Conservation (phyloP, 2,797 vertebrate genomes). For the Thripadectes ignobilis region DNA sequence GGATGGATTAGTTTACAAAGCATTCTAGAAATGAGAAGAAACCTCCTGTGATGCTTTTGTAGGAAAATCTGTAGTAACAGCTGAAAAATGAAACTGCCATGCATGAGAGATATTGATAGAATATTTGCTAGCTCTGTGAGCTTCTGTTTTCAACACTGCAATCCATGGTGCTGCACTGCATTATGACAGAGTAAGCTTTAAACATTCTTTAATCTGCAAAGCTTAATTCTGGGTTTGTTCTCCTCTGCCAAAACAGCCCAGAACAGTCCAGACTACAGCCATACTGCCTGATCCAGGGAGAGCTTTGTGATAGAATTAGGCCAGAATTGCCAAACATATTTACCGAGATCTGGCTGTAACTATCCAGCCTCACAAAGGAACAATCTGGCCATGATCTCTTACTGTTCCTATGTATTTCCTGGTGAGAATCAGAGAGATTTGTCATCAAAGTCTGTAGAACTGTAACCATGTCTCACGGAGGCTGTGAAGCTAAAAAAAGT, state of each 20-base stretch:
- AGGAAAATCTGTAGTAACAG: not conserved
- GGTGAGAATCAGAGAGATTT: not conserved
- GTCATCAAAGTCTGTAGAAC: not conserved
- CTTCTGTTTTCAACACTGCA: not conserved
- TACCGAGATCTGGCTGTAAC: not conserved
- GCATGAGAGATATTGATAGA: not conserved
- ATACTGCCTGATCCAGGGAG: not conserved
- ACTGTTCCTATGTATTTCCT: not conserved
- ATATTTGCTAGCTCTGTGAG: not conserved
- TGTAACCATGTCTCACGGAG: not conserved
- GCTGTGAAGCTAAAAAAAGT: not conserved
- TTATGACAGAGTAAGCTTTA: not conserved
- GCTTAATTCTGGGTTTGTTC: not conserved
- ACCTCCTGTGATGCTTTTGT: not conserved
- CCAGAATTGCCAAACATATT: not conserved
- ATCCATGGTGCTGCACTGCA: not conserved
- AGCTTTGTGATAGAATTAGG: not conserved
- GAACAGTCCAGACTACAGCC: not conserved
- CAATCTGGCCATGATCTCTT: not conserved
- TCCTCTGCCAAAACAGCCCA: not conserved
- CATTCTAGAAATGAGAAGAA: not conserved
- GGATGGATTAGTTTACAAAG: not conserved
- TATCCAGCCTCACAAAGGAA: not conserved
- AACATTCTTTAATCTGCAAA: not conserved
- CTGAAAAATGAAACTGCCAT: not conserved